Conservation (phyloP, 2,113 vertebrate species). For the Falcunculus frontatus region DNA sequence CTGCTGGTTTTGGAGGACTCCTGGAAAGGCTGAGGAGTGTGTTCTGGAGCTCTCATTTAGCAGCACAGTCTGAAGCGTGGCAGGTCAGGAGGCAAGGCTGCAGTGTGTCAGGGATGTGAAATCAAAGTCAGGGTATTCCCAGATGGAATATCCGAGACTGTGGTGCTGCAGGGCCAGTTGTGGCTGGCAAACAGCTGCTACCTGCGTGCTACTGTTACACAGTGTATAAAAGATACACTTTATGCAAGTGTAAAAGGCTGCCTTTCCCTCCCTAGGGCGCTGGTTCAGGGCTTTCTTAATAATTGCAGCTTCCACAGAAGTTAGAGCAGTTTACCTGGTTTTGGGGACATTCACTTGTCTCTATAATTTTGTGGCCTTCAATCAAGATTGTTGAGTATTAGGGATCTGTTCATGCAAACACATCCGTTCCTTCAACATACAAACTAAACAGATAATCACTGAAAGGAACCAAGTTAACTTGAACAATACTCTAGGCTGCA, state of each 20-base stretch:
- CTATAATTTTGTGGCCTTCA: neutral
- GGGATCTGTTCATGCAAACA: neutral
- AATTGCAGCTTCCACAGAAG: neutral
- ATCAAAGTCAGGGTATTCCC: neutral
- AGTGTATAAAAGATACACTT: neutral
- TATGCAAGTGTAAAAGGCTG: neutral
- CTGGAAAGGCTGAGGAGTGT: neutral
- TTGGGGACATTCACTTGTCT: neutral
- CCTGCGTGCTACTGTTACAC: neutral
- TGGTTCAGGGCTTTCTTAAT: neutral
- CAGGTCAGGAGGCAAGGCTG: neutral
- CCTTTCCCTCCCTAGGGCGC: accelerated
- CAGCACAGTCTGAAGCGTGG: neutral
- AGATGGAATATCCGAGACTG: neutral
- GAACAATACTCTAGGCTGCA: neutral
- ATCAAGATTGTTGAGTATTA: neutral
- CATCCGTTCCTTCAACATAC: neutral
- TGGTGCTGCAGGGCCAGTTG: neutral
- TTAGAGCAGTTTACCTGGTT: neutral
- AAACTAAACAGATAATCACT: neutral
- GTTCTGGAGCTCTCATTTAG: neutral
- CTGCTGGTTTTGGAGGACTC: neutral
- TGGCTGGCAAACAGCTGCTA: neutral
- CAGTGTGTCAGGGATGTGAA: neutral
- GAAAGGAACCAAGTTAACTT: neutral